A percentile compares a stretch with the other conserved stretches of the same genome.
phyloP scores from a whole-genome alignment of 1,140 invertebrate species.

The Drosophila willistoni region DNA sequence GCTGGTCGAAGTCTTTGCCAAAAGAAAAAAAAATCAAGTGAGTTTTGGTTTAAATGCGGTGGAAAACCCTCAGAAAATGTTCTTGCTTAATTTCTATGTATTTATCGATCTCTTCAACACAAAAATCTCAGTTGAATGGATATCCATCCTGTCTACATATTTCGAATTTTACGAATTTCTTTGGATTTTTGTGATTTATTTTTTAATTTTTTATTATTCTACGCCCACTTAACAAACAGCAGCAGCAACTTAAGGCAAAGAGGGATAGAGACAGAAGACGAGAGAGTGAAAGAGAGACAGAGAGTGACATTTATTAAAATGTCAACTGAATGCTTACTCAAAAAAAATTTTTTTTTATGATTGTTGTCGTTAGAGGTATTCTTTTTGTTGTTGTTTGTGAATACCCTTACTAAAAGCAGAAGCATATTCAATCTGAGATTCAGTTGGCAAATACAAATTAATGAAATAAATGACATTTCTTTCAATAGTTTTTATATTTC shows the following conservation, averaged over 20 bases:
- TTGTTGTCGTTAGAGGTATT: slow-evolving; percentile 41
- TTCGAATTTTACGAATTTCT: neutral
- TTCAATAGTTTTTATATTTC: too few relatives aligned
- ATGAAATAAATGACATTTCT: too few relatives aligned
- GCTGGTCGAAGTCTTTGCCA: neutral
- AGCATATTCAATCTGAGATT: neutral
- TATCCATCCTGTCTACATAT: neutral
- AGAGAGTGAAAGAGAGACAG: neutral
- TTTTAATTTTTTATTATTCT: slow-evolving; percentile 5
- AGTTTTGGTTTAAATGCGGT: neutral
- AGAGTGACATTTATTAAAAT: slow-evolving; percentile 72
- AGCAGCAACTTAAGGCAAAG: neutral
- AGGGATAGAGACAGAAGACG: neutral
- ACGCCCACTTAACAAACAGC: slow-evolving; percentile 16
- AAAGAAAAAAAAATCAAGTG: neutral
- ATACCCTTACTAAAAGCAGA: slow-evolving; percentile 20
- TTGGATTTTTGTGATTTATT: neutral
- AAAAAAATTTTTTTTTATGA: slow-evolving; percentile 46
- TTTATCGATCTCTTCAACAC: neutral
- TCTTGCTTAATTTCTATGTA: neutral
- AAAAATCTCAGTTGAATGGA: neutral
- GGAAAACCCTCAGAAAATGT: neutral
- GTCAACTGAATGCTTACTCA: slow-evolving; percentile 72
- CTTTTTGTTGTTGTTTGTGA: slow-evolving; percentile 39
- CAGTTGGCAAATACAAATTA: too few relatives aligned